Base-by-base conservation (phyloP, 2,888 invertebrate genomes). In the Hypomecis atomaria region DNA sequence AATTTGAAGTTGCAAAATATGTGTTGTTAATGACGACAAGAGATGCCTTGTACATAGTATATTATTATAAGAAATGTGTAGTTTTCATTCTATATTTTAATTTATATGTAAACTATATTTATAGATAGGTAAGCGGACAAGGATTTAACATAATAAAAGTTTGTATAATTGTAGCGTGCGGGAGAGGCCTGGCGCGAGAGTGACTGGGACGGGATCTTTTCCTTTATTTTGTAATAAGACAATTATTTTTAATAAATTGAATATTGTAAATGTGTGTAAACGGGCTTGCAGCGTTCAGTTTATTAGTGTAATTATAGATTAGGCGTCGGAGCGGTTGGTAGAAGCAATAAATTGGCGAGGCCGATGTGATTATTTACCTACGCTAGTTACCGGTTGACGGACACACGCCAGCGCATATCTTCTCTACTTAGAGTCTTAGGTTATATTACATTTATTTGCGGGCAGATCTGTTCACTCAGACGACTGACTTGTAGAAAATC, bases 81-180 rank as follows among this genome's bases (percentile, higher is more conserved):
- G 89, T 88, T 91, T 90, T 89, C 90, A 90, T 74, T 91, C 85
- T 88, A 89, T 89, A 87, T 88, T 90, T 88, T 89, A 90, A 90
- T 90, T 90, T 89, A 89, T 88, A 89, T 89, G 86, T 91, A 90
- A 88, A 88, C 85, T 89, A 87, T 90, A 90, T 89, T 85, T 89
- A 87, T 85, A 85, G 78, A 75, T 50, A 50, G 37, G 34, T 89
- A 90, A 89, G 85, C 78, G 83, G 86, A 85, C 81, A 84, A 84
- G 87, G 84, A 86, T 78, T 76, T 83, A 84, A 86, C 82, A 86
- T 88, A 87, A 85, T 87, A 87, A 85, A 78, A 53, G 57, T 63
- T 58, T 79, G 76, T 77, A 74, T 76, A 78, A 77, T 77, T 75
- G 73, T 75, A 71, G 76, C 72, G 75, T 70, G 75, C 66, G 59